Base-by-base conservation (phyloP, 2,797 vertebrate genomes). In the Perdix hodgsoniae region DNA sequence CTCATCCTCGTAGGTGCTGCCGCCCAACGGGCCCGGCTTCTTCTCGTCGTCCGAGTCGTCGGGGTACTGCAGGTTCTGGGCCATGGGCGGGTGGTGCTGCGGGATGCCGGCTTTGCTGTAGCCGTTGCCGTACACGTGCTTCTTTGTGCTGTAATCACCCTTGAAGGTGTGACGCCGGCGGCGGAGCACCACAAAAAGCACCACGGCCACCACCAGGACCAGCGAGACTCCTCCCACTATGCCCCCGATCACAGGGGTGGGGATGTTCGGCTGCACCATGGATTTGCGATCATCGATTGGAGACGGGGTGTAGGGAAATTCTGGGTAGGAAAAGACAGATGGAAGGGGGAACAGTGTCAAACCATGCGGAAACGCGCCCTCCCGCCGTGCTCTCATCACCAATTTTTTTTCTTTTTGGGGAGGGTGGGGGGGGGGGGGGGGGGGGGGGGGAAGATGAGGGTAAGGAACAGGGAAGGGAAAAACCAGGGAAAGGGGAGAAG, bases 111-210 rank as follows among this genome's bases (percentile, higher is more conserved):
- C 99, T 89, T 99, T 99, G 98, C 98, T 99, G 98, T 99, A 99
- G 84, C 99, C 99, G 4, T 99, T 99, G 54, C 99, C 99, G 1
- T 99, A 99, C 71, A 99, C 99, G 2, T 99, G 99, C 90, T 99
- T 99, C 98, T 99, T 99, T 92, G 99, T 99, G 98, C 98, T 99
- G 98, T 99, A 99, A 98, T 99, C 99, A 7, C 99, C 99, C 97
- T 99, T 99, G 98, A 99, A 99, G 98, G 99, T 99, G 98, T 99
- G 99, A 88, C 99, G 99, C 90, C 99, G 98, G 91, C 98, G 98
- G 82, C 99, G 98, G 78, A 99, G 98, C 92, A 99, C 98, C 91
- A 98, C 88, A 97, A 99, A 98, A 88, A 99, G 98, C 93, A 99
- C 98, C 61, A 98, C 97, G 64, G 98, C 98, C 60, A 98, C 98